Evolutionary conservation across 2,888 invertebrate species (phyloP).

Genomic region (Melanophora roralis): DNA sequence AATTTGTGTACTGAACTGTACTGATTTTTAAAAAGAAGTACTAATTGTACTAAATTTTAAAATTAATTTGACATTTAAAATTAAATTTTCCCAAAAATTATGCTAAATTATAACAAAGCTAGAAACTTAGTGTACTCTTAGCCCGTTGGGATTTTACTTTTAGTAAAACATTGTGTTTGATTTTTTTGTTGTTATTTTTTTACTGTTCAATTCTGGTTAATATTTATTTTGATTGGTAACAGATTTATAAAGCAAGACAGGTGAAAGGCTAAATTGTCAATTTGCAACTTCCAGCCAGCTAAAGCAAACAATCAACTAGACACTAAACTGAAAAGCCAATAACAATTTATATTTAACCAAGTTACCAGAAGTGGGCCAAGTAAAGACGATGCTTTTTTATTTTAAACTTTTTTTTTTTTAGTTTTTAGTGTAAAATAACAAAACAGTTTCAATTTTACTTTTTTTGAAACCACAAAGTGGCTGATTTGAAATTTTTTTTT

Average conservation of each 20-base stretch:
- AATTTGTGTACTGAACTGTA: no score
- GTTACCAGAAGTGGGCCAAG: conserved; percentile 54
- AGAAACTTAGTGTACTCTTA: no score
- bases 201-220: conserved; percentile 39
- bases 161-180: no score
- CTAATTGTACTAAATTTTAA: no score
- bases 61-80: no score
- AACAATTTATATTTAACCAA: conserved; percentile 41
- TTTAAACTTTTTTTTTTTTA: conserved; percentile 31
- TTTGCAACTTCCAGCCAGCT: conserved; percentile 67
- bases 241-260: conserved; percentile 74
- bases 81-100: no score
- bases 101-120: no score
- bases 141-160: no score
- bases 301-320: not conserved
- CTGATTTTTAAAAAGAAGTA: no score
- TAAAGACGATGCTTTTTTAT: conserved; percentile 37
- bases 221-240: conserved; percentile 72
- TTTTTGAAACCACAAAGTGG: no score
- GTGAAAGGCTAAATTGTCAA: conserved; percentile 77
- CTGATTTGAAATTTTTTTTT: not conserved
- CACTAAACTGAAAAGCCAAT: not conserved
- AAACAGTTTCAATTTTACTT: not conserved
- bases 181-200: no score
- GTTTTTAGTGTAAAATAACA: conserved; percentile 14